Base-by-base conservation (phyloP, 2,113 vertebrate genomes). In the Turnix velox region DNA sequence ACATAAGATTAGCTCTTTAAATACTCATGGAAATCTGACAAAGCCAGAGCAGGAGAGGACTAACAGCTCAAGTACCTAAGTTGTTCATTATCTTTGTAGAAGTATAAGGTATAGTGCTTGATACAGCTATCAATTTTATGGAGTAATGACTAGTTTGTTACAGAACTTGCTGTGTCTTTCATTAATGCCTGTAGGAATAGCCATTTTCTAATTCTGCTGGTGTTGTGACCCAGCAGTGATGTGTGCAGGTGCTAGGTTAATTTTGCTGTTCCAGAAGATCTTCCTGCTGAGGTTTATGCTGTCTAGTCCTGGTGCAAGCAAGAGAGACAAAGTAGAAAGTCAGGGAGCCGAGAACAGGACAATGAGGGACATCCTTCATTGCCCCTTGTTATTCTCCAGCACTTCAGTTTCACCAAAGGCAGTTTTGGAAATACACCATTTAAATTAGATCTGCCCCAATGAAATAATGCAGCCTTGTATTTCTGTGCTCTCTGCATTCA, bases 1-100 rank as follows among this genome's bases (percentile, higher is more conserved):
- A 90, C 62, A 27, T 31, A 71, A 94, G 93, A 96, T 97, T 93
- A 96, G 72, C 91, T 96, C 68, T 91, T 95, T 90, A 96, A 97
- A 96, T 52, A 93, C 30, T 49, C 69, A 4, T 33, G n/a, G 65
- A 39, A 76, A 57, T 85, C 51, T 93, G 33, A n/a, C 67, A 93
- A 88, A 96, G 88, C 35, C 81, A 65, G 54, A 73, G 30, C 65
- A 23, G 69, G 51, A 84, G 8, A 78, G 48, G 31, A 52, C 61
- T 28, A 19, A 33, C 7, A 37, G 39, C 73, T 62, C 43, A 51
- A 52, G 14, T 18, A 46, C 46, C 12, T 84, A 23, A 45, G 2
- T 2, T 24, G 37, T 57, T 65, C 19, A 67, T 54, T 68, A 20
- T 14, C 52, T 42, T 37, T n/a, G 30, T 6, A 63, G 63, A 7